phyloP scores from a whole-genome alignment of 1,140 invertebrate species.

The Ganaspis sp. region DNA sequence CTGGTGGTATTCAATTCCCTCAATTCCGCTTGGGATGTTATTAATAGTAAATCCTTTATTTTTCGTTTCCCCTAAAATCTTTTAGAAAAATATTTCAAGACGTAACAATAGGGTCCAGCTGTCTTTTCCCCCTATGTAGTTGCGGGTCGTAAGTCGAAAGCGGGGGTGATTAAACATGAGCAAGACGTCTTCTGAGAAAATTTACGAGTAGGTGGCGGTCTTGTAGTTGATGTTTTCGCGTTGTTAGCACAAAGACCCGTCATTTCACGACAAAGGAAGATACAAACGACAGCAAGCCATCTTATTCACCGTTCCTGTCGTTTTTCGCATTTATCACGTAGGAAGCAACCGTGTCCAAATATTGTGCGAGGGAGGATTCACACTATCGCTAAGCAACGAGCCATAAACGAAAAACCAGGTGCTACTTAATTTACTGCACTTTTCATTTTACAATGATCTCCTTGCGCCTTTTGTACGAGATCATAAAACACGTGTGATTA shows the following conservation, averaged over 20 bases:
- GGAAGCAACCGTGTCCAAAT: constrained; percentile 70
- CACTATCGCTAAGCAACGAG: background rate
- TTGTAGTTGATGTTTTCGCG: constrained; percentile 54
- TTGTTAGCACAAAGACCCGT: constrained; percentile 56
- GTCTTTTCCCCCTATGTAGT: background rate
- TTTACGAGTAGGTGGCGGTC: constrained; percentile 54
- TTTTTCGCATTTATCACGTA: constrained; percentile 52
- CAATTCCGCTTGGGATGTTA: too few species aligned
- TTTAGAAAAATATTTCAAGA: background rate
- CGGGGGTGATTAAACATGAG: constrained; percentile 28
- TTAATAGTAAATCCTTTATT: too few species aligned
- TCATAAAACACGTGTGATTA: too few species aligned
- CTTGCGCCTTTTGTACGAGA: too few species aligned
- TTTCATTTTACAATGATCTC: background rate
- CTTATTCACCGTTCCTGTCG: constrained; percentile 49
- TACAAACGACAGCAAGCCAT: constrained; percentile 52
- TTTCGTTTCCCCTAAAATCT: too few species aligned
- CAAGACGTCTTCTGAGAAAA: constrained; percentile 36
- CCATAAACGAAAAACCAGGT: background rate
- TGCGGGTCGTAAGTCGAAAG: background rate
- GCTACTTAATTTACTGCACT: background rate
- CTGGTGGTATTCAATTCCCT: too few species aligned
- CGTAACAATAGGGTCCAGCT: background rate
- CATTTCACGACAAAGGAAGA: constrained; percentile 51
- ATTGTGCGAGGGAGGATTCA: constrained; percentile 66